Base-by-base conservation (phyloP, 2,888 invertebrate species). In the Xiphydria camelus region DNA sequence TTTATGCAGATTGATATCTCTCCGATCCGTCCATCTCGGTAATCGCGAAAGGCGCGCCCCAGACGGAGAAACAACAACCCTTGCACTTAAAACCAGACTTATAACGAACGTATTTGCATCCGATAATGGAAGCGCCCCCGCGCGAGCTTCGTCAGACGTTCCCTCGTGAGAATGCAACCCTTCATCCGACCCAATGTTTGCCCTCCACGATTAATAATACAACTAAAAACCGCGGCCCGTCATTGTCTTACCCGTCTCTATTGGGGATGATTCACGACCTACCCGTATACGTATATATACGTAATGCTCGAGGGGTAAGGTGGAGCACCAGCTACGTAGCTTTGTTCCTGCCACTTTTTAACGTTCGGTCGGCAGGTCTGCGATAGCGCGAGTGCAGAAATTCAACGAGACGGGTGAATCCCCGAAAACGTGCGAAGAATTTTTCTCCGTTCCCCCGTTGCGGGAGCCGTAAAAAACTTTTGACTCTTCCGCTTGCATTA, bases 101-200 rank as follows among this genome's bases (percentile, higher is more conserved):
- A n/a, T n/a, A 62, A 67, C 65, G 62, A 65, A 59, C 62, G 57
- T 54, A 64, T 66, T 66, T 67, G 59, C 65, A 64, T 66, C 57
- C 55, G 62, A 67, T 64, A 62, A 66, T 64, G 61, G 60, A 65
- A 59, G 51, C 33, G 47, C n/a, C n/a, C n/a, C 36, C 29, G 26
- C 35, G 37, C 10, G 25, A 39, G 37, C 23, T 4, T 23, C 47
- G 33, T 29, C 38, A 31, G 25, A 41, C 41, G 25, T 14, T 4
- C 19, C 20, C 20, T 14, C 39, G 33, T 20, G n/a, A 33, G 20
- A 33, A 25, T 26, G 23, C 39, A 41, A 10, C 19, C 35, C 26
- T 15, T 33, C 40, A n/a, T 26, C 14, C 37, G 10, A 32, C 31
- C 20, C 29, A 41, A 31, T 41, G 44, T 41, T 53, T 48, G 46